Base-by-base conservation (phyloP, 2,797 vertebrate genomes). In the Acanthurus tractus region DNA sequence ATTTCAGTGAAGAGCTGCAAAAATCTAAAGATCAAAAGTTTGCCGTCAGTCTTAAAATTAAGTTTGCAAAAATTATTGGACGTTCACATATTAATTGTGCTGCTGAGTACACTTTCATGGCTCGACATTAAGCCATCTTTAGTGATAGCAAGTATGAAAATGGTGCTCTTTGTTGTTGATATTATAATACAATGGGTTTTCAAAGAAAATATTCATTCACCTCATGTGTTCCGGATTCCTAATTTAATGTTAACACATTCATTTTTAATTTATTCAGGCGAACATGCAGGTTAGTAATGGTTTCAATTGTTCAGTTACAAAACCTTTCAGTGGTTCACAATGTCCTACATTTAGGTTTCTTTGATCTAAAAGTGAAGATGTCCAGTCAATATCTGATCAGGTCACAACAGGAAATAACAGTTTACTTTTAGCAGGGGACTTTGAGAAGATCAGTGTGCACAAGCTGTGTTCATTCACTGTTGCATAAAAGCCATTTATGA, bases 101-200 rank as follows among this genome's bases (percentile, higher is more conserved):
- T 66, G 55, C 63, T 15, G 55, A 79, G 55, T 78, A 66, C 64
- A 82, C 81, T 79, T 78, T 91, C 86, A 90, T 58, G 85, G 86
- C 86, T 92, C 84, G 85, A 89, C 88, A 90, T 93, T 87, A 90
- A 86, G 73, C 54, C 22, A 67, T 44, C 52, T 64, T 66, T 25
- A 73, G 17, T 48, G 10, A 63, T 62, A 48, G 40, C 11, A 7
- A 2, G 1, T 29, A 4, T 5, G 56, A 58, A 23, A 46, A 56
- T 17, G 8, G 10, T 59, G 12, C 36, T 17, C 1, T 70, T 46
- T 23, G 2, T 40, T 63, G 40, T 63, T 61, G 0, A 66, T 40
- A 20, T 36, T 56, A 55, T 25, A 36, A 34, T 65, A 23, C 12
- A 6, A 6, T 45, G 44, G 2, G 9, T 53, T 45, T 56, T 45